Evolutionary conservation across 1,140 invertebrate genomes (phyloP).

Genomic region (Bombus sibiricus): DNA sequence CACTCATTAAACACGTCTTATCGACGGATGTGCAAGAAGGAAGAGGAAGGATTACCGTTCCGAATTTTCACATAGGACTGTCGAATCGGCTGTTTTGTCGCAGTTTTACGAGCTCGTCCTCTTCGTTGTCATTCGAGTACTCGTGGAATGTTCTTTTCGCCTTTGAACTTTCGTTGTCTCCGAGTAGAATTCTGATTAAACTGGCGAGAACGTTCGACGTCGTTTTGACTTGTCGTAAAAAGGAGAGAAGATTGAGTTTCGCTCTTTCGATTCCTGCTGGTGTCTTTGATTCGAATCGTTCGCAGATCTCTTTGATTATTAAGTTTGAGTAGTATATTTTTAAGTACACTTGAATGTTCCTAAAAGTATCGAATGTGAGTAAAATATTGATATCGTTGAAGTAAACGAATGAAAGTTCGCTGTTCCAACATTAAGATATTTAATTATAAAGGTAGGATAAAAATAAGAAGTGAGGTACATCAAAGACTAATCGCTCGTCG

Average conservation of each 20-base stretch:
- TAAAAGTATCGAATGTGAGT: background rate
- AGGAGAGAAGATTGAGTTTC: background rate
- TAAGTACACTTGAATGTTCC: background rate
- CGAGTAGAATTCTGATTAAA: no score
- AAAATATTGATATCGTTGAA: no score
- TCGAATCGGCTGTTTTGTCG: background rate
- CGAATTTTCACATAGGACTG: background rate
- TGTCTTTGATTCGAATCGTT: background rate
- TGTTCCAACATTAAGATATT: background rate
- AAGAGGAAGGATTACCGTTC: no score
- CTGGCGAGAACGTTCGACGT: no score
- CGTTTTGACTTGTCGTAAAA: background rate
- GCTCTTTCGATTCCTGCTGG: background rate
- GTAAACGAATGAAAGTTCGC: no score
- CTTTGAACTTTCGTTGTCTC: no score
- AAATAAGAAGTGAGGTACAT: background rate
- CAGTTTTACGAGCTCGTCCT: slow-evolving; percentile 7
- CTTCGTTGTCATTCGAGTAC: background rate
- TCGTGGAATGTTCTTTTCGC: background rate
- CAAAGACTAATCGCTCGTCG: background rate
- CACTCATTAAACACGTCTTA: slow-evolving; percentile 40
- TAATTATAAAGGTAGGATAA: background rate
- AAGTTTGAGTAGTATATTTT: background rate
- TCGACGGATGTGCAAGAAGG: background rate
- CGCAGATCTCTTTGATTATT: background rate